Conservation (phyloP, 2,797 vertebrate species). For the Anas acuta region DNA sequence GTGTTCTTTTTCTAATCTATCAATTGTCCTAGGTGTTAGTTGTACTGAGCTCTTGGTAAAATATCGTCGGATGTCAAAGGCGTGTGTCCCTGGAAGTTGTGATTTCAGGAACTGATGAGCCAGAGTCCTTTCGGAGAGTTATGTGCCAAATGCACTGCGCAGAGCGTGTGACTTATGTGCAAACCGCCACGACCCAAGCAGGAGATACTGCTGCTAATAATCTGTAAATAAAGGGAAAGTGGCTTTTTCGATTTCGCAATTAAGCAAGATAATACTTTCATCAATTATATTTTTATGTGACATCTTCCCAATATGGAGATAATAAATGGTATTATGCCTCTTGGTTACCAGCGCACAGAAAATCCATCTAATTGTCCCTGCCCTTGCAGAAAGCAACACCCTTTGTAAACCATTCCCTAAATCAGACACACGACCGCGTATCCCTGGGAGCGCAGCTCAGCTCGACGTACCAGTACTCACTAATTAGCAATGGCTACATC, state of each 20-base stretch:
- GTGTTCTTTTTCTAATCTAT: not conserved
- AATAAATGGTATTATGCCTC: slow-evolving; percentile 41
- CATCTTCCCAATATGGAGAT: slow-evolving; percentile 49
- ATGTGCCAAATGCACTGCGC: not conserved
- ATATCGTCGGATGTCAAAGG: not conserved
- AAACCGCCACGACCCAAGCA: not conserved
- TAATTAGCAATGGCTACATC: not conserved
- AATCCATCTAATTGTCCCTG: slow-evolving; percentile 45
- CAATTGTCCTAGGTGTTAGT: not conserved
- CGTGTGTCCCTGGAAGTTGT: not conserved
- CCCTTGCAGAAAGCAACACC: not conserved
- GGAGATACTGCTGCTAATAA: slow-evolving; percentile 49
- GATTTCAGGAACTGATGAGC: not conserved
- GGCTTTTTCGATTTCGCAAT: slow-evolving; percentile 69
- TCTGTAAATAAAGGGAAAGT: slow-evolving; percentile 66
- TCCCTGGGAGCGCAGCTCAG: not conserved
- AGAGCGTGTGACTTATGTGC: not conserved
- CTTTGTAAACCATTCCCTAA: not conserved
- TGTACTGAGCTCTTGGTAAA: fast-evolving
- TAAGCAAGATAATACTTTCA: slow-evolving; percentile 63
- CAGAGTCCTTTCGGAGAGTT: not conserved
- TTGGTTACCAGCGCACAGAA: slow-evolving; percentile 45
- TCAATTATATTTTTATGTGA: slow-evolving; percentile 70
- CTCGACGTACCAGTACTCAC: not conserved
- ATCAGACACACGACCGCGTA: fast-evolving